These are phyloP conservation scores for Esperia sulphurella DNA, from an alignment of 2,888 invertebrate genomes.

Conservation along the genomic window DNA sequence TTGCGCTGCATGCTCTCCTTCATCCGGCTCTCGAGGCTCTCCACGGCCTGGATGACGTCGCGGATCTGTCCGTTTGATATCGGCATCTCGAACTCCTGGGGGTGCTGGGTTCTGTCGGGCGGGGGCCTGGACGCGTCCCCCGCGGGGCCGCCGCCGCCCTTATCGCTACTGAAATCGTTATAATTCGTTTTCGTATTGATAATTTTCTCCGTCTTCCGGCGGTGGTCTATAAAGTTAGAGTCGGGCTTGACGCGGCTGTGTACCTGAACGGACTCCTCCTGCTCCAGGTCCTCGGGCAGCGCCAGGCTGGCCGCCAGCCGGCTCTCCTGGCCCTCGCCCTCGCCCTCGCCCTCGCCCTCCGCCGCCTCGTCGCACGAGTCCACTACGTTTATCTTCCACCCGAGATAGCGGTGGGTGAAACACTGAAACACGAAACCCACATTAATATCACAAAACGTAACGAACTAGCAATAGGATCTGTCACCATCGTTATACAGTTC, in stretches of 20 bases:
- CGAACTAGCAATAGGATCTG: conserved; percentile 17
- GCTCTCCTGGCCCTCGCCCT: conserved; percentile 71
- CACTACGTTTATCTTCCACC: conserved; percentile 96
- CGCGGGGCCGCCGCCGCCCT: conserved; percentile 42
- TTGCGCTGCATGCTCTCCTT: conserved; percentile 39
- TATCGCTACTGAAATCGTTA: conserved; percentile 74
- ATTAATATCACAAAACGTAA: conserved; percentile 2
- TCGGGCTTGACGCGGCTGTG: conserved; percentile 81
- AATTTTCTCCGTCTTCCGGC: conserved; percentile 63
- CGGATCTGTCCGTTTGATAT: conserved; percentile 62
- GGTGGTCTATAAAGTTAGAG: conserved; percentile 71
- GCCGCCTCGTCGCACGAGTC: conserved; percentile 74
- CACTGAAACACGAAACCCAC: conserved; percentile 81
- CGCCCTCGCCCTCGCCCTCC: conserved; percentile 52
- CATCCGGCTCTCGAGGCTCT: conserved; percentile 58
- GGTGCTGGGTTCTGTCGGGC: conserved; percentile 36
- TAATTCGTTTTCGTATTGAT: conserved; percentile 70
- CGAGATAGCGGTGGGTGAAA: conserved; percentile 94
- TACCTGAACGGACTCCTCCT: conserved; percentile 82
- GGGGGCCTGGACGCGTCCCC: conserved; percentile 42
- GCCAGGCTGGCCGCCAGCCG: conserved; percentile 58
- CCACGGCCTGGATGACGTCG: conserved; percentile 67
- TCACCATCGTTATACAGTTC: conserved; percentile 42
- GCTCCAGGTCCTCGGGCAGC: conserved; percentile 54
- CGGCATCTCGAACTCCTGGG: conserved; percentile 68